phyloP scores from a whole-genome alignment of 2,888 invertebrate species.

The Drosophila diplacantha region DNA sequence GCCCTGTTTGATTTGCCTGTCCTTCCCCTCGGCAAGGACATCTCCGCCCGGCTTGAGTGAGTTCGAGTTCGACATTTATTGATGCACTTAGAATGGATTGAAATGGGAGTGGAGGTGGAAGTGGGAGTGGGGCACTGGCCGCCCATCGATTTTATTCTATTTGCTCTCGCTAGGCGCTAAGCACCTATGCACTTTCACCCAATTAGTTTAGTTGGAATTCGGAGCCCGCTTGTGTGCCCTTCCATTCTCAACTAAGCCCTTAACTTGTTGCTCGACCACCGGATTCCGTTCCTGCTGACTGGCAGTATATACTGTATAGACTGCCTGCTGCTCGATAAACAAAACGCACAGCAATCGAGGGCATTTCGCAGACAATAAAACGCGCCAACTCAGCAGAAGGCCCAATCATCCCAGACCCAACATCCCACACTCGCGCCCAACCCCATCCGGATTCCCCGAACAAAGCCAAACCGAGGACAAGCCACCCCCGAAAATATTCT shows the following conservation, averaged over 20 bases:
- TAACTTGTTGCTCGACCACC: conserved; percentile 30
- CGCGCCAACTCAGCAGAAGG: conserved; percentile 54
- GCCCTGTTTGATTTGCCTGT: conserved; percentile 62
- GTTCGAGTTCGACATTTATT: conserved; percentile 57
- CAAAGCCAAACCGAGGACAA: conserved; percentile 6
- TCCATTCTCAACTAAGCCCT: conserved; percentile 23
- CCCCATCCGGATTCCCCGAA: conserved; percentile 12
- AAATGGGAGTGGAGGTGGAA: neutral
- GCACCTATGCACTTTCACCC: conserved; percentile 39
- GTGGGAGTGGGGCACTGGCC: neutral
- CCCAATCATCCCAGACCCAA: conserved; percentile 16
- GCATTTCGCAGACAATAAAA: conserved; percentile 48
- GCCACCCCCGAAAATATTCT: conserved; percentile 43
- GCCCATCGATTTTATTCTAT: conserved; percentile 56
- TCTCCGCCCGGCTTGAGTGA: conserved; percentile 20
- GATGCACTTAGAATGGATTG: conserved; percentile 55
- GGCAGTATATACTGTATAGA: conserved; percentile 23
- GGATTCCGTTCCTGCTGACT: conserved; percentile 33
- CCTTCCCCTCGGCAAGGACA: conserved; percentile 26
- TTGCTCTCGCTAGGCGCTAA: conserved; percentile 28
- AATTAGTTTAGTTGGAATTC: conserved; percentile 60
- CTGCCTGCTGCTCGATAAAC: conserved; percentile 41
- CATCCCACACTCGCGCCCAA: conserved; percentile 29
- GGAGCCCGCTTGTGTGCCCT: conserved; percentile 1
- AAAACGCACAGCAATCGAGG: conserved; percentile 56